Evolutionary conservation across 2,888 invertebrate genomes (phyloP), one percentile per base, ranked within the genome.

Genomic region (Heliconius sara): DNA sequence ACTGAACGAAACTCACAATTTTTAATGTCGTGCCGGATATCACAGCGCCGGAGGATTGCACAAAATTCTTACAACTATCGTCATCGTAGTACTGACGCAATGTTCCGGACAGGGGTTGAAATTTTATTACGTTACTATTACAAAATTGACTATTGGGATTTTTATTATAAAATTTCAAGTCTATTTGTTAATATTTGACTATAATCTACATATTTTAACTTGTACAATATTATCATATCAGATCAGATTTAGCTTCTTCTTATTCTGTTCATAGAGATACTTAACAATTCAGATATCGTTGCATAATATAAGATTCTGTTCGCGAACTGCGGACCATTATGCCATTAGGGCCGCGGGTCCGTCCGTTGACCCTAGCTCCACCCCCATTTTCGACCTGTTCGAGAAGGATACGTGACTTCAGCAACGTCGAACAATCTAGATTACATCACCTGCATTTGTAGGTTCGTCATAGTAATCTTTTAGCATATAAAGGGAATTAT

Each of bases 331-430:
- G 85, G 84, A 85, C 87, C 88, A 91, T 91, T 92, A 89, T 90
- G 89, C 89, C 92, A 94, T 92, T 91, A 91, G 89, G 91, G 89
- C 87, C 88, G 86, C 84, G 85, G 85, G 86, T 84, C 83, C 86
- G 91, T 90, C 86, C 90, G 81, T 88, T 89, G 92, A 93, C 88
- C 90, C 85, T 82, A 82, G 85, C 88, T 88, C 89, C 89, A 88
- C 90, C 89, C 89, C 88, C 87, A 82, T 84, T 86, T 86, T 83
- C 82, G 83, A 83, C 83, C 83, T 82, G 81, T 83, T 70, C 72
- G 79, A 83, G 84, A 81, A 80, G 87, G 82, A 89, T 92, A 93
- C 94, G 94, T 94, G 93, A 93, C 93, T 89, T 85, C 83, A 85
- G 79, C 85, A 86, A 84, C 89, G 90, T 92, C 88, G 86, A 87